phyloP scores from a whole-genome alignment of 2,888 invertebrate genomes.

The Philereme transversata region DNA sequence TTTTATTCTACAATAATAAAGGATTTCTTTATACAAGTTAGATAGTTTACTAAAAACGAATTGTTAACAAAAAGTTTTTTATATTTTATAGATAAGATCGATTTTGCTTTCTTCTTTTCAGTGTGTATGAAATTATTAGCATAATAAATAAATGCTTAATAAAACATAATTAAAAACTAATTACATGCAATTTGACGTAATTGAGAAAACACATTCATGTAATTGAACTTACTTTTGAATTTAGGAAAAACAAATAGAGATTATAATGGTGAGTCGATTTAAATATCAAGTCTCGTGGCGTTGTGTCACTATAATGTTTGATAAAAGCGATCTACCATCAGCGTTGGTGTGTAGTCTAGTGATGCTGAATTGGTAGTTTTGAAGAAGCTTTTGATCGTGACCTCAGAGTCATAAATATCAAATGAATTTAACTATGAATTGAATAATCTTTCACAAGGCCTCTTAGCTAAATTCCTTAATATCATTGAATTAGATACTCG shows the following conservation, averaged over 20 bases:
- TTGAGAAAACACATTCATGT: too few species aligned
- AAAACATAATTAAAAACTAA: background rate
- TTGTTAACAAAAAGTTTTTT: conserved; percentile 12
- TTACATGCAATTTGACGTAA: background rate
- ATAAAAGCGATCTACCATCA: too few species aligned
- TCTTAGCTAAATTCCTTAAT: conserved; percentile 19
- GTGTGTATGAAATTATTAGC: background rate
- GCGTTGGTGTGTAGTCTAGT: too few species aligned
- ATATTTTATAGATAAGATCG: conserved; percentile 22
- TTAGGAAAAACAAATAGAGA: too few species aligned
- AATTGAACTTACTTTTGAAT: too few species aligned
- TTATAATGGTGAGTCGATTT: too few species aligned
- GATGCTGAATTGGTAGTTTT: conserved; percentile 4
- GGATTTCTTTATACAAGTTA: conserved; percentile 10
- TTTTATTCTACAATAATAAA: conserved; percentile 6
- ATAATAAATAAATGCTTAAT: background rate
- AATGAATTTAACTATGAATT: conserved; percentile 20
- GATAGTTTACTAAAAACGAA: conserved; percentile 15
- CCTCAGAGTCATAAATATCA: conserved; percentile 3
- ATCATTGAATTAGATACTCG: conserved; percentile 8
- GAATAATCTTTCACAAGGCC: conserved; percentile 13
- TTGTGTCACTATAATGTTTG: too few species aligned
- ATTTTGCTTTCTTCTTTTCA: background rate
- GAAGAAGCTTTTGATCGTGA: background rate
- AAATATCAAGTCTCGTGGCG: too few species aligned